phyloP scores from a whole-genome alignment of 2,797 vertebrate species.

The Peromyscus melanophrys region DNA sequence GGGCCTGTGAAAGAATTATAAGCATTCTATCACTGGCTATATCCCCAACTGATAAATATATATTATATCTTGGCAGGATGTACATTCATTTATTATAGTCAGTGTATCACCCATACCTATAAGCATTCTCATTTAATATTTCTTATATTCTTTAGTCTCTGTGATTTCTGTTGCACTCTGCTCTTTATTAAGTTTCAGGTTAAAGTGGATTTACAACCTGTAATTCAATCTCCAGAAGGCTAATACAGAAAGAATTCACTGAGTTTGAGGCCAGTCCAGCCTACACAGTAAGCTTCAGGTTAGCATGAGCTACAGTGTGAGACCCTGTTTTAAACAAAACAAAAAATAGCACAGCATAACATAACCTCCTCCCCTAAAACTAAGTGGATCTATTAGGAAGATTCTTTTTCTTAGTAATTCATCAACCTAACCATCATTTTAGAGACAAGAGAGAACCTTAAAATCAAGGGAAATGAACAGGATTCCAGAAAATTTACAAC shows the following conservation, averaged over 20 bases:
- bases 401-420: conserved; percentile 17
- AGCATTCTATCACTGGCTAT: not conserved
- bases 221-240: too few relatives aligned
- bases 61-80: not conserved
- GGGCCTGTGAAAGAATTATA: not conserved
- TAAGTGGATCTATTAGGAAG: conserved; percentile 25
- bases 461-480: conserved; percentile 58
- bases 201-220: not conserved
- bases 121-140: not conserved
- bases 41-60: not conserved
- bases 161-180: conserved; percentile 9
- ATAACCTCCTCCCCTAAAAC: not conserved
- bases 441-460: conserved; percentile 14
- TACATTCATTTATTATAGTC: not conserved
- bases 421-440: not conserved
- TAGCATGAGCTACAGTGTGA: not conserved
- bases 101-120: not conserved
- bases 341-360: not conserved
- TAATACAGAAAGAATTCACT: not conserved
- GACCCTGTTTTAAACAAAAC: not conserved
- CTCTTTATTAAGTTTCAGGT: conserved; percentile 18
- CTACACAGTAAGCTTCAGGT: not conserved
- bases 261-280: not conserved
- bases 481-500: not conserved
- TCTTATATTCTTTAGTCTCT: not conserved